phyloP scores from a whole-genome alignment of 1,140 invertebrate species.

The Drosophila quadrilineata region DNA sequence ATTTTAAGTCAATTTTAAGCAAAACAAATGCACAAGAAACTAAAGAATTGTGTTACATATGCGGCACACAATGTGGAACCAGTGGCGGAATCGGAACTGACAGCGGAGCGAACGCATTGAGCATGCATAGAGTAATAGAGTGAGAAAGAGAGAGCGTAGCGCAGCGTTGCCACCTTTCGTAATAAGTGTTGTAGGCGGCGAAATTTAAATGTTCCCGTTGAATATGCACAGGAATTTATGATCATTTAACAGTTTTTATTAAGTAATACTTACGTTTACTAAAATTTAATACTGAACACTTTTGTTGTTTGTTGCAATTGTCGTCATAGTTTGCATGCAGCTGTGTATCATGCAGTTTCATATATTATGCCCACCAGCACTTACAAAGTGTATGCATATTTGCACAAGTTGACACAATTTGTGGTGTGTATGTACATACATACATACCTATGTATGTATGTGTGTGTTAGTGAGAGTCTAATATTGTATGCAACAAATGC shows the following conservation, averaged over 20 bases:
- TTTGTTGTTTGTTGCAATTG: too few species aligned
- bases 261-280: too few species aligned
- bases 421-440: neutral
- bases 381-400: neutral
- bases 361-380: constrained; percentile 3
- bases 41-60: constrained; percentile 56
- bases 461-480: neutral
- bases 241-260: too few species aligned
- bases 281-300: too few species aligned
- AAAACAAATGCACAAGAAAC: constrained; percentile 1
- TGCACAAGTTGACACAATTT: constrained; percentile 7
- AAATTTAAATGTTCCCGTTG: too few species aligned
- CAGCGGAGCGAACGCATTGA: too few species aligned
- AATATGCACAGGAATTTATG: too few species aligned
- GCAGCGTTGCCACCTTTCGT: neutral
- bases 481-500: constrained; percentile 63
- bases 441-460: neutral
- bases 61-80: constrained; percentile 38
- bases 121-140: too few species aligned
- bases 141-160: neutral
- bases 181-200: neutral
- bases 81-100: neutral
- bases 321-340: neutral
- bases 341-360: neutral
- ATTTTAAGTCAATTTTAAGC: constrained; percentile 13